Evolutionary conservation across 92 coral and sea anemone genomes (phyloP), one percentile per base, ranked within the genome.

Genomic region (Porites lobata): DNA sequence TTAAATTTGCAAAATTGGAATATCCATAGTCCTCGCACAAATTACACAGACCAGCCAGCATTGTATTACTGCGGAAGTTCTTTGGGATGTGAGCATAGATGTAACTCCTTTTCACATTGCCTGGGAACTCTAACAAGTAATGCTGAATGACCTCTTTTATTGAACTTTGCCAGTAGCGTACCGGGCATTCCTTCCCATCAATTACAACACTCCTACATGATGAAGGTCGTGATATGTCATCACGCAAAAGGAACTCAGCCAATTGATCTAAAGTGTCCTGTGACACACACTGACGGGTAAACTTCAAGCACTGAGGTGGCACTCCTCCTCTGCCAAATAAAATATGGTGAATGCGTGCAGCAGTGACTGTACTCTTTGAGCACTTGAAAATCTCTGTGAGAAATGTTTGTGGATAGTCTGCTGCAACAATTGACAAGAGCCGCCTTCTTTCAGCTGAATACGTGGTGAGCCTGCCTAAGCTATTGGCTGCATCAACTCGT

Each of bases 251-350:
- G 38, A 86, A 87, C 32, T 90, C 94, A 8, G 67, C 63, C 18
- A 76, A 63, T 4, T 66, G 65, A 72, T 81, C 88, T 6, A 81
- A 74, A 1, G 53, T 43, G n/a, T 86, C 88, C 15, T 76, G 79
- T 21, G 83, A 50, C 14, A 91, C 90, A 75, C 85, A 81, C 69
- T 90, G 90, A 5, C 87, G 77, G 22, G 78, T 62, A 70, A 84
- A 78, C 69, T 84, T 89, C 12, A 84, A 32, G 14, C 18, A 63
- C 3, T 24, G 53, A 32, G 89, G 85, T 58, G 89, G 92, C 7
- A 77, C 80, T 58, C 89, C 92, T 21, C 86, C 92, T 32, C 92
- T 65, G 12, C 89, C 92, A 89, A 89, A 89, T 67, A 89, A 72
- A 32, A 65, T 69, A 56, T 24, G 50, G 47, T 84, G 81, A 1